These are phyloP conservation scores for Channa argus DNA, from an alignment of 2,113 vertebrate genomes.

Conservation along the genomic window DNA sequence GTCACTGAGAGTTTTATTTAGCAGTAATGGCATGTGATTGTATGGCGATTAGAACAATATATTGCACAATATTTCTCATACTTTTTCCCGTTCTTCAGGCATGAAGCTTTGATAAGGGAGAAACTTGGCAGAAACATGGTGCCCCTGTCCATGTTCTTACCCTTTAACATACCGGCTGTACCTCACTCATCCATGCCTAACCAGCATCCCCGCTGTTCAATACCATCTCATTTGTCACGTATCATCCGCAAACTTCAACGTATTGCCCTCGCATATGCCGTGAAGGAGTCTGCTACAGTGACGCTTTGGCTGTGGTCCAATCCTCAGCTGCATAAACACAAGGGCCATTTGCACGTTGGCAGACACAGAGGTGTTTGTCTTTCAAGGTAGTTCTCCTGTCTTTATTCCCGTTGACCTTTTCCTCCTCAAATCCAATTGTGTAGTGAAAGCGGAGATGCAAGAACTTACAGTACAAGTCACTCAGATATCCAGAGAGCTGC, in stretches of 20 bases:
- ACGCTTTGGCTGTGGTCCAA: slow-evolving; percentile 88
- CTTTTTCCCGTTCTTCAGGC: slow-evolving; percentile 76
- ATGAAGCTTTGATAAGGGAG: slow-evolving; percentile 83
- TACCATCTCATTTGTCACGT: slow-evolving; percentile 91
- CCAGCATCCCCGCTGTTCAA: slow-evolving; percentile 80
- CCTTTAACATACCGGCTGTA: slow-evolving; percentile 45
- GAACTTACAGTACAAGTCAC: slow-evolving; percentile 42
- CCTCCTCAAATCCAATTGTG: slow-evolving; percentile 57
- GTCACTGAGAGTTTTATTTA: slow-evolving; percentile 38
- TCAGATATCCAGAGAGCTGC: slow-evolving; percentile 23
- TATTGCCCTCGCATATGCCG: slow-evolving; percentile 87
- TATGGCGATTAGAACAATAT: background rate
- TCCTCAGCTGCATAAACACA: slow-evolving; percentile 90
- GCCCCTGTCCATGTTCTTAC: slow-evolving; percentile 64
- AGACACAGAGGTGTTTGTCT: slow-evolving; percentile 78
- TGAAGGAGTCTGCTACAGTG: slow-evolving; percentile 79
- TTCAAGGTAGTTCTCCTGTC: slow-evolving; percentile 64
- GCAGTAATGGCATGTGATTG: background rate
- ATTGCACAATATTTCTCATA: background rate
- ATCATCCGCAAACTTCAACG: slow-evolving; percentile 85
- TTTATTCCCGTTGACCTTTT: slow-evolving; percentile 50
- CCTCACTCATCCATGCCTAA: slow-evolving; percentile 58
- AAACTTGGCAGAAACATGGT: slow-evolving; percentile 83
- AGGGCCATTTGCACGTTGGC: slow-evolving; percentile 86
- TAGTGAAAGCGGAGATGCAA: slow-evolving; percentile 38